Conservation (phyloP, 2,113 vertebrate species). For the Petroica traversi region DNA sequence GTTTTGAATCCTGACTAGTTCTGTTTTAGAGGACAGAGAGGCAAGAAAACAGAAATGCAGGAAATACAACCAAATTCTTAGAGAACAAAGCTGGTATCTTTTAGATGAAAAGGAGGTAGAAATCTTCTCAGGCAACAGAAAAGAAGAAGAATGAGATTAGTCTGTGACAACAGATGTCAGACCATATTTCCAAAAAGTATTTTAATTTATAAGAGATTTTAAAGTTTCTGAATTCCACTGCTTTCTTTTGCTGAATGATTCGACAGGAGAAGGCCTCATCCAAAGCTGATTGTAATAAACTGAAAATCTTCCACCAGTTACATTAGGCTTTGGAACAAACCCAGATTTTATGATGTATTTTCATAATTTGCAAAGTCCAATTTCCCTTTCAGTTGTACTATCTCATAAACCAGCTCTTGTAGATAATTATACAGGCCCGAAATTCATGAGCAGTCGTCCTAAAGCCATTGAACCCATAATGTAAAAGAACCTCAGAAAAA, state of each 20-base stretch:
- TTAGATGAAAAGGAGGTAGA: neutral
- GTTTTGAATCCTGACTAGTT: neutral
- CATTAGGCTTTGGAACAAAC: neutral
- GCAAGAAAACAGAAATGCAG: neutral
- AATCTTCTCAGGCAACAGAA: neutral
- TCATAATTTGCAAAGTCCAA: neutral
- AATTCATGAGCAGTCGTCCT: neutral
- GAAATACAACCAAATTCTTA: neutral
- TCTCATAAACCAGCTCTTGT: neutral
- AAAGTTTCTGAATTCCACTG: neutral
- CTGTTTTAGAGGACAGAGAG: neutral
- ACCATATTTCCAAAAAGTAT: neutral
- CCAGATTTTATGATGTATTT: neutral
- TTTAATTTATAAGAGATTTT: neutral
- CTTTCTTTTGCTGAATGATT: neutral
- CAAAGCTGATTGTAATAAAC: neutral
- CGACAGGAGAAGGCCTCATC: neutral
- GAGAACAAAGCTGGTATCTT: neutral
- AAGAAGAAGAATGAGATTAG: neutral
- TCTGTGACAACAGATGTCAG: neutral
- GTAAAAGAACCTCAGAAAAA: neutral
- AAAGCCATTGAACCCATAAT: neutral
- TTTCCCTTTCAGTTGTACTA: neutral
- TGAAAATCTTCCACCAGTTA: neutral
- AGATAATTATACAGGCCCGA: neutral